Evolutionary conservation across 2,888 invertebrate genomes (phyloP).

Genomic region (Polyommatus iphigenia): DNA sequence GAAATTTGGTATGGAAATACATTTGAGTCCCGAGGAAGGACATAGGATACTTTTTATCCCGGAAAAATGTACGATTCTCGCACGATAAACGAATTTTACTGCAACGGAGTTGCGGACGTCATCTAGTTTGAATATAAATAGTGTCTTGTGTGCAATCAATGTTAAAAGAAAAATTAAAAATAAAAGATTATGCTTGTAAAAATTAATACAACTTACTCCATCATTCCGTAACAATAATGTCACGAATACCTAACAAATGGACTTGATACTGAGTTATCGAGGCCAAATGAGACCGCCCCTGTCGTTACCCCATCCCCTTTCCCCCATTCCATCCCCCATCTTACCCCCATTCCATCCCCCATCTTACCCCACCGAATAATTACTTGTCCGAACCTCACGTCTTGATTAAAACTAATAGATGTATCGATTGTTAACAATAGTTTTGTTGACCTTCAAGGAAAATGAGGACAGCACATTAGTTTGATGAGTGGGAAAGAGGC

Average conservation of each 20-base stretch:
- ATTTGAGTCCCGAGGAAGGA: no score
- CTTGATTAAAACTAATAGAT: conserved; percentile 29
- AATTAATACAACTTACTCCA: not conserved
- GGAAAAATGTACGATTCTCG: no score
- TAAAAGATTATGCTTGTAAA: not conserved
- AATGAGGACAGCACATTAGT: not conserved
- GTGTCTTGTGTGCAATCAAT: no score
- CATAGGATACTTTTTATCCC: no score
- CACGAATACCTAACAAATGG: conserved; percentile 9
- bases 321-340: not conserved
- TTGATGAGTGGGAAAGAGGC: no score
- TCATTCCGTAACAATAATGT: conserved; percentile 2
- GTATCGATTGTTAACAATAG: conserved; percentile 19
- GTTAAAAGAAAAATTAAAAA: no score
- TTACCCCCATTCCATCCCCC: not conserved
- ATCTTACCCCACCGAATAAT: conserved; percentile 3
- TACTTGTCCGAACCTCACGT: conserved; percentile 21
- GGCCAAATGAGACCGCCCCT: not conserved
- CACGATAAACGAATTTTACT: no score
- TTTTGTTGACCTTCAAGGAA: not conserved
- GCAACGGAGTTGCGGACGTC: no score
- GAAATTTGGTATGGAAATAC: no score
- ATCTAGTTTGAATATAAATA: no score
- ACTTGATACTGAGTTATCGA: not conserved
- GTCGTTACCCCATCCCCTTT: conserved; percentile 2